Base-by-base conservation (phyloP, 2,888 invertebrate genomes). In the Apomyelois bistriatella region DNA sequence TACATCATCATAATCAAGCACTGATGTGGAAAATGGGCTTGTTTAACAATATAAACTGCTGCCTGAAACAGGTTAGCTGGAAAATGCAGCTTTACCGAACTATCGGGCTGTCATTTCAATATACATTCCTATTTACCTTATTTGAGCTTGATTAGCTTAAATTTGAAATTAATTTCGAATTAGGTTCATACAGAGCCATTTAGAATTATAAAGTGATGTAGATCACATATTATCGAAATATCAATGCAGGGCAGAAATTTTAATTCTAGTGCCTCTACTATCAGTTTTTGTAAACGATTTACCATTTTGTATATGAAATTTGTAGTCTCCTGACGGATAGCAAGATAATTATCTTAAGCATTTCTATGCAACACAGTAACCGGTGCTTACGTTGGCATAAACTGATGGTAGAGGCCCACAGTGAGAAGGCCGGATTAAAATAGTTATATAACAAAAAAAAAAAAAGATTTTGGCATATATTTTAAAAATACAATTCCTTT, bases 21-120 rank as follows among this genome's bases (percentile, higher is more conserved):
- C 52, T 64, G 65, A 65, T 54, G 67, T 57, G 64, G 65, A 68
- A 70, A 68, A 68, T 64, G 63, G 61, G 70, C 64, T 62, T 65
- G 66, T 64, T 67, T 62, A 65, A 63, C 62, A 65, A 63, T 62
- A 61, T 67, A 62, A 59, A 61, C 48, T 9, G 22, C 48, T 10
- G 53, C 12, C 48, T 40, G 48, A 59, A 61, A 53, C 50, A 61
- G 61, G 61, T 59, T 58, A 55, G 48, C 53, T 58, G 61, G 61
- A 61, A 59, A 59, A 57, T 56, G 35, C 30, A 42, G 52, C 37
- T 42, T 42, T 41, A 50, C 22, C 28, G 48, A 42, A 47, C 52
- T 46, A 41, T 22, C 32, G 37, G n/a, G 16, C 42, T 32, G 36
- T 53, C 46, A 22, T 17, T 48, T 48, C 22, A n/a, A 48, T 35